These are phyloP conservation scores for Barbus barbus DNA, from an alignment of 2,113 vertebrate genomes.

Conservation along the genomic window DNA sequence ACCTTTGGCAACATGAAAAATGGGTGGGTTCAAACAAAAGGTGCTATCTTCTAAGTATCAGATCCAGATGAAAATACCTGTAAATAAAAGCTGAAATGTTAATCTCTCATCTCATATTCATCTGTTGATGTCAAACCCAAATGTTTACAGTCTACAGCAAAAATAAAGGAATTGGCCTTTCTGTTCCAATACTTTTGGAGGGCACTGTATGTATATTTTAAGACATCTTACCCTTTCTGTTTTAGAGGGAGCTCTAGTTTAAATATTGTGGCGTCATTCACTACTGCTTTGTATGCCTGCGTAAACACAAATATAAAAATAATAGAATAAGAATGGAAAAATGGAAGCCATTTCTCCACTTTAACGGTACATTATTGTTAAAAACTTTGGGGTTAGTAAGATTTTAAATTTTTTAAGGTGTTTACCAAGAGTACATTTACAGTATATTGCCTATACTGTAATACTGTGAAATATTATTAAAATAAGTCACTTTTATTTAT, in stretches of 20 bases:
- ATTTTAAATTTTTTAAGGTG: background rate
- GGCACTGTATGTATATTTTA: too few species aligned
- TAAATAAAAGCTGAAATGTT: too few species aligned
- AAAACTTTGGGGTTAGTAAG: background rate
- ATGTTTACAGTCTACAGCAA: too few species aligned
- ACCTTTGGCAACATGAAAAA: too few species aligned
- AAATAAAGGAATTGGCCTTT: too few species aligned
- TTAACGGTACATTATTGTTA: background rate
- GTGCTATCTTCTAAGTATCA: too few species aligned
- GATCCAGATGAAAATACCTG: too few species aligned
- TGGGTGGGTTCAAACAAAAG: too few species aligned
- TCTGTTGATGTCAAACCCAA: too few species aligned
- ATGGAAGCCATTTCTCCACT: background rate
- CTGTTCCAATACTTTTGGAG: too few species aligned
- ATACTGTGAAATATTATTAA: background rate
- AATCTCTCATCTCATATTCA: too few species aligned
- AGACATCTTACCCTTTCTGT: slow-evolving; percentile 91
- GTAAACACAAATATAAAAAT: slow-evolving; percentile 40
- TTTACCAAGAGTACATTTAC: background rate
- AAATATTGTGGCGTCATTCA: slow-evolving; percentile 99
- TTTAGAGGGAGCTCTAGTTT: slow-evolving; percentile 98
- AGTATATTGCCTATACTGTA: background rate
- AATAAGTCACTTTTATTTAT: background rate
- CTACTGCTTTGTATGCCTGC: slow-evolving; percentile 97
- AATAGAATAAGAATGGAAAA: background rate